phyloP scores from a whole-genome alignment of 2,113 vertebrate species.

The Lynx canadensis region DNA sequence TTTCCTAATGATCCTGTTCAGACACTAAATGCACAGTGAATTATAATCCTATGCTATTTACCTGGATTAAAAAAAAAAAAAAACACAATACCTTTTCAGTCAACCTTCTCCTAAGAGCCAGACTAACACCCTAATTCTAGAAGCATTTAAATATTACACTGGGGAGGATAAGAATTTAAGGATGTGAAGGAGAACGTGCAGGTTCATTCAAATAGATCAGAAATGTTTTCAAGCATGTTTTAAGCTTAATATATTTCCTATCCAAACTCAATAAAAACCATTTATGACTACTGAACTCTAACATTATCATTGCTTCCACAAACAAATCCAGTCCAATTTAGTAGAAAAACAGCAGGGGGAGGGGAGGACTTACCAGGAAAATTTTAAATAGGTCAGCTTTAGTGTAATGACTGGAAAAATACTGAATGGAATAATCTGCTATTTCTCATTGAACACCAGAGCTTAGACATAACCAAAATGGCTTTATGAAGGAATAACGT shows the following conservation, averaged over 20 bases:
- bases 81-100: not conserved
- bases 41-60: not conserved
- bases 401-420: conserved; percentile 60
- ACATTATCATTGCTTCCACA: conserved; percentile 50
- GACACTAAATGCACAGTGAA: not conserved
- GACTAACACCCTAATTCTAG: not conserved
- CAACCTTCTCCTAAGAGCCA: not conserved
- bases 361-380: not conserved
- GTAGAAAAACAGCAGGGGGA: not conserved
- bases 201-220: conserved; percentile 11
- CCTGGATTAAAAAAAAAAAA: conserved; percentile 6
- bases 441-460: conserved; percentile 18
- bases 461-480: conserved; percentile 39
- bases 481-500: not conserved
- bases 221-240: conserved; percentile 36
- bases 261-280: conserved; percentile 46
- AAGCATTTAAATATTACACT: not conserved
- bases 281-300: conserved; percentile 45
- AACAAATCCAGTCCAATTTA: conserved; percentile 53
- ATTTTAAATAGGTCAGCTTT: conserved; percentile 56
- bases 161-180: not conserved
- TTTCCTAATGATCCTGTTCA: not conserved
- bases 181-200: not conserved
- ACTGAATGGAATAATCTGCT: conserved; percentile 48
- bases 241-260: conserved; percentile 38